Evolutionary conservation across 2,113 vertebrate genomes (phyloP).

Genomic region (Corynorhinus townsendii): DNA sequence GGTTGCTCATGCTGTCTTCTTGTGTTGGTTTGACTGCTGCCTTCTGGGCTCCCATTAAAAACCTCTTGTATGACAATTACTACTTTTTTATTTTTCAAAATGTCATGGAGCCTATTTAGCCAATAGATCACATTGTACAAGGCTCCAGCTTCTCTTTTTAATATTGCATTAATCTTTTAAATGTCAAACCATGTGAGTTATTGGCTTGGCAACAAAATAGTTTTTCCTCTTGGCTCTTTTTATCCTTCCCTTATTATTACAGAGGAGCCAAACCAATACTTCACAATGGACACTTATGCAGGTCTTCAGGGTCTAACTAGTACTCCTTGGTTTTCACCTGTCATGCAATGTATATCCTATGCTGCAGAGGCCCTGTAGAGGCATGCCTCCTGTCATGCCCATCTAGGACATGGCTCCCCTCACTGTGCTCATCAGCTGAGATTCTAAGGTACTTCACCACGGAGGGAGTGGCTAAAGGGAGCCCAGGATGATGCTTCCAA

Average conservation of each 20-base stretch:
- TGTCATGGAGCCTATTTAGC: constrained; percentile 74
- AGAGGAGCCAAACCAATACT: constrained; percentile 43
- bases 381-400: no score
- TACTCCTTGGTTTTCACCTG: not conserved
- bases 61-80: constrained; percentile 65
- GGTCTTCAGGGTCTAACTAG: not conserved
- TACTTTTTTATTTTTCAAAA: constrained; percentile 72
- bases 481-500: not conserved
- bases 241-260: constrained; percentile 51
- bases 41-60: constrained; percentile 69
- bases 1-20: constrained; percentile 52
- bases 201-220: constrained; percentile 51
- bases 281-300: not conserved
- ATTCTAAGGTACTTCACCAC: not conserved
- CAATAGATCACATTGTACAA: constrained; percentile 67
- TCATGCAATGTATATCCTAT: not conserved
- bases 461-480: not conserved
- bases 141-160: constrained; percentile 68
- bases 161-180: constrained; percentile 66
- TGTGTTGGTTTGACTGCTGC: constrained; percentile 57
- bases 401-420: not conserved
- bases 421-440: not conserved
- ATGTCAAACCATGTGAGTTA: constrained; percentile 60
- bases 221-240: constrained; percentile 55
- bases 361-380: not conserved